Evolutionary conservation across 2,113 vertebrate species (phyloP), one percentile per base, ranked within the genome.

Genomic region (Eidolon helvum): DNA sequence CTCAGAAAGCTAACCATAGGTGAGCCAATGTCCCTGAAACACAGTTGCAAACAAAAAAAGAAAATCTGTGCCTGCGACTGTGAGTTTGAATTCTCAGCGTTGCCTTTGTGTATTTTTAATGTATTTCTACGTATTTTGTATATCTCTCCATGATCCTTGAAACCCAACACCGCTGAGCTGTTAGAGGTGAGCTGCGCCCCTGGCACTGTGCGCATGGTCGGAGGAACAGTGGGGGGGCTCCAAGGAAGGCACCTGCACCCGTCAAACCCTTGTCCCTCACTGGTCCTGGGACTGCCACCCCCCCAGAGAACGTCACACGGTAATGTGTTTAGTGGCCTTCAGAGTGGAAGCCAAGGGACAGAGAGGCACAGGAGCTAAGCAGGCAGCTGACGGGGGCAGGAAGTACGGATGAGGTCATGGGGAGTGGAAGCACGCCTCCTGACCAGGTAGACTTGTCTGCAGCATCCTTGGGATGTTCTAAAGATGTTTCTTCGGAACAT

Each of bases 171-270:
- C 7, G 1, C 19, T 84, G 19, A 22, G 26, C n/a, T 63, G 59
- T 26, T 40, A 10, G 53, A 30, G 72, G 57, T 11, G 33, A 69
- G 50, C 19, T 21, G 43, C 45, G 7, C 35, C 9, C 26, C 0
- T 14, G 55, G 35, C 16, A 0, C 24, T 4, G 19, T 55, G n/a
- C 10, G 19, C 68, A 3, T 50, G 40, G 28, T 26, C 26, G 21
- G 15, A 43, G n/a, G 16, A 2, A 7, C 4, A 7, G 0, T 15
- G 22, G 15, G 6, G 6, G 6, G 35, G 6, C 6, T 33, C 53
- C 79, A 4, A 1, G n/a, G 14, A 59, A 16, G 57, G 33, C 10
- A 55, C 16, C 38, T 43, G 28, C 2, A 5, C 75, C 16, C 11
- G 8, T 77, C 50, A 21, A 53, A 26, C 33, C n/a, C 10, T 40